phyloP scores from a whole-genome alignment of 2,888 invertebrate genomes.

The Lochmaea capreae region DNA sequence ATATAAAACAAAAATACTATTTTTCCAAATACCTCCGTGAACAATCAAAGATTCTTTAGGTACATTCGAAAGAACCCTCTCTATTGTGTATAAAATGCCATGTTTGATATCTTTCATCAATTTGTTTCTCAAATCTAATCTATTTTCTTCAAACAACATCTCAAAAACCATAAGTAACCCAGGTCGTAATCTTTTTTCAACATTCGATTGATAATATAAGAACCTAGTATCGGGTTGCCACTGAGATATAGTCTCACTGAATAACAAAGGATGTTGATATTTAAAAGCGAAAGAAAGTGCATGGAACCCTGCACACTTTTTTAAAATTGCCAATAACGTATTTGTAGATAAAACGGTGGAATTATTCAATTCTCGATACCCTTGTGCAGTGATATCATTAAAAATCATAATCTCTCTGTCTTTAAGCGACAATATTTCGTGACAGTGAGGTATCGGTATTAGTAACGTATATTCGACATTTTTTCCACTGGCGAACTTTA shows the following conservation, averaged over 20 bases:
- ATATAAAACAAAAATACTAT: constrained; percentile 30
- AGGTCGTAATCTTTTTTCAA: neutral
- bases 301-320: neutral
- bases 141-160: neutral
- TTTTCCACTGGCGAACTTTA: neutral
- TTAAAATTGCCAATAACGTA: neutral
- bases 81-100: neutral
- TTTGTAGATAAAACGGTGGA: neutral
- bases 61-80: constrained; percentile 13
- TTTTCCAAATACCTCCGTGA: constrained; percentile 36
- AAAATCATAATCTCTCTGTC: neutral
- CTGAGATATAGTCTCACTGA: neutral
- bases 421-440: neutral
- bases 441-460: neutral
- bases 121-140: neutral
- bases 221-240: neutral
- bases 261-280: neutral
- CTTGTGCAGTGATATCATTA: neutral
- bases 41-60: constrained; percentile 24
- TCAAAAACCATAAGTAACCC: neutral
- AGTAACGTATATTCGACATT: too few relatives aligned
- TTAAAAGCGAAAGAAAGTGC: neutral
- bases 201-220: neutral
- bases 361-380: neutral
- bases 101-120: neutral